These are phyloP conservation scores for Gymnarchus niloticus DNA, from an alignment of 2,113 vertebrate genomes.

Conservation along the genomic window DNA sequence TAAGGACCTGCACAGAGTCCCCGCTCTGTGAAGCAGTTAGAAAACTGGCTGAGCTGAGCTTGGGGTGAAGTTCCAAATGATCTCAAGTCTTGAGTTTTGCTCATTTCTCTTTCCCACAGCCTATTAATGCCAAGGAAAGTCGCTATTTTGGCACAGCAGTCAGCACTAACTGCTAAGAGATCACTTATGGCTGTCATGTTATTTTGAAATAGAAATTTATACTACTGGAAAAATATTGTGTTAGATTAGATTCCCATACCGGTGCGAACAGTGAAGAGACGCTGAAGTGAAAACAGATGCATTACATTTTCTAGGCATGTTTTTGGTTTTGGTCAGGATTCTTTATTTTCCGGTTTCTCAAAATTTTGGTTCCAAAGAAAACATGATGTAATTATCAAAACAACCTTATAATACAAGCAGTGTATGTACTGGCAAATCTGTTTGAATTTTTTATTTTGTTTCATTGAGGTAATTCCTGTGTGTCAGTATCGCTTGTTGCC, in stretches of 20 bases:
- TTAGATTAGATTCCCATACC: too few species aligned
- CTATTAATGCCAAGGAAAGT: not conserved
- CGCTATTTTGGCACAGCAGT: not conserved
- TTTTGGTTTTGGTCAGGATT: not conserved
- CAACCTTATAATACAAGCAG: not conserved
- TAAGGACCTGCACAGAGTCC: not conserved
- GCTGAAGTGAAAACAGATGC: not conserved
- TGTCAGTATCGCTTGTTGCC: not conserved
- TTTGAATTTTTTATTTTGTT: not conserved
- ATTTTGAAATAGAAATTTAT: not conserved
- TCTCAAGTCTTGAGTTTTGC: not conserved
- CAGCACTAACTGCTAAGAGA: not conserved
- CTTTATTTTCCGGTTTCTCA: not conserved
- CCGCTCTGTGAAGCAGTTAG: too few species aligned
- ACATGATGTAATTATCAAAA: not conserved
- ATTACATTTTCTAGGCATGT: not conserved
- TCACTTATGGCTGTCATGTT: not conserved
- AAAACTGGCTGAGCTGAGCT: not conserved
- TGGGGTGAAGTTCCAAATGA: not conserved
- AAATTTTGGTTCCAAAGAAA: not conserved
- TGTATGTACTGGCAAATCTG: not conserved
- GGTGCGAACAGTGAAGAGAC: too few species aligned
- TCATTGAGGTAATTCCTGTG: not conserved
- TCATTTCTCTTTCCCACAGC: slow-evolving; percentile 1
- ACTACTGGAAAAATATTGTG: not conserved